phyloP scores from a whole-genome alignment of 2,113 vertebrate genomes.

The Menura novaehollandiae region DNA sequence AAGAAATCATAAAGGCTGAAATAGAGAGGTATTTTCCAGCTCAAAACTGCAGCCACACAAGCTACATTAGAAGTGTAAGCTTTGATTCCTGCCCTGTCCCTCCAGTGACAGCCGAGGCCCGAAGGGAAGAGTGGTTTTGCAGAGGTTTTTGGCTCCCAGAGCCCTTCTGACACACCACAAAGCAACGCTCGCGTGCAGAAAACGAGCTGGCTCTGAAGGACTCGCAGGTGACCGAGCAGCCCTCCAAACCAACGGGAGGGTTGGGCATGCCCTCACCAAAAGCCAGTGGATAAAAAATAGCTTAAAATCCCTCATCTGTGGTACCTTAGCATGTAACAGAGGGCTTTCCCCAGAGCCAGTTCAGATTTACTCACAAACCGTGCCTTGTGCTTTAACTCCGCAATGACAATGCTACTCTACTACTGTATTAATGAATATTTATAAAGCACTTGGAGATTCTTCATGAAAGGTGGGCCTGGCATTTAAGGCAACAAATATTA shows the following conservation, averaged over 20 bases:
- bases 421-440: background rate
- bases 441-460: background rate
- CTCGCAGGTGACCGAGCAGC: background rate
- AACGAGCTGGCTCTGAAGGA: background rate
- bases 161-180: background rate
- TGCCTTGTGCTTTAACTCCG: background rate
- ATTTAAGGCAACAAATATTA: background rate
- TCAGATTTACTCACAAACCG: background rate
- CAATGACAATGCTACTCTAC: background rate
- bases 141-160: background rate
- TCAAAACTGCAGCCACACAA: background rate
- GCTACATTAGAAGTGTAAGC: background rate
- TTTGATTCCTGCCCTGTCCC: background rate
- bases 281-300: background rate
- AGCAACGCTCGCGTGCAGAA: accelerated
- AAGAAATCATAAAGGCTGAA: background rate
- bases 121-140: background rate
- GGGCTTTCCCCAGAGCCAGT: background rate
- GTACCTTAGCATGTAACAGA: background rate
- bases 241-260: background rate
- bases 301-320: background rate
- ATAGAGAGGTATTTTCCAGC: background rate
- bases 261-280: background rate
- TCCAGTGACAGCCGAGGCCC: background rate
- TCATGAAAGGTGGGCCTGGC: background rate